Conservation (phyloP, 35 echinoderm and acorn worm species). For the Lytechinus pictus region DNA sequence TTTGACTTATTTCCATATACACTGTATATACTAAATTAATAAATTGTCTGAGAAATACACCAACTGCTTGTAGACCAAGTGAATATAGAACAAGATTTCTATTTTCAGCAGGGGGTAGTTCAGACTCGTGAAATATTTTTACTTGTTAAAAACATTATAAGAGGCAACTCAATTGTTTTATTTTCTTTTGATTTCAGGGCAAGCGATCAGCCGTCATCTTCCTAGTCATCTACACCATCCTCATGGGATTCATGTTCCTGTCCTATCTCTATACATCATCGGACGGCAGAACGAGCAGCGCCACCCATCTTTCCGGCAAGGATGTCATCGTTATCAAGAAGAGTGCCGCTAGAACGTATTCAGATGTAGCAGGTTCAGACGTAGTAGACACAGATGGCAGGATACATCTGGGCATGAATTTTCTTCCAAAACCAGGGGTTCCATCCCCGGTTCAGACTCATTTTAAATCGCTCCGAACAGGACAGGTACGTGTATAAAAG, state of each 20-base stretch:
- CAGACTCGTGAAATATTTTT: no score
- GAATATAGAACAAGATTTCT: no score
- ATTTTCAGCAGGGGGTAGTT: no score
- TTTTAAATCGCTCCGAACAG: slow-evolving; percentile 26
- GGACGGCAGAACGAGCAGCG: background rate
- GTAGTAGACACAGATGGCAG: background rate
- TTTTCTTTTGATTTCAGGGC: background rate
- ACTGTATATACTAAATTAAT: no score
- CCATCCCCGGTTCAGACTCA: background rate
- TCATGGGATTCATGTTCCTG: slow-evolving; percentile 48
- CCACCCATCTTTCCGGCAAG: background rate
- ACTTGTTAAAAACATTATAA: no score
- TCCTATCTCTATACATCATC: slow-evolving; percentile 45
- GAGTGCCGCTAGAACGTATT: background rate
- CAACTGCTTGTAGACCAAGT: no score
- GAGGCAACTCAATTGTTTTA: background rate
- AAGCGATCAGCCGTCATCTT: slow-evolving; percentile 42
- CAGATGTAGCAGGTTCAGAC: background rate
- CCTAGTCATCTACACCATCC: slow-evolving; percentile 42
- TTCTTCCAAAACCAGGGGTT: background rate
- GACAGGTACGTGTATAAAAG: background rate
- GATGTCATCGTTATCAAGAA: slow-evolving; percentile 41
- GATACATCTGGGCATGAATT: background rate
- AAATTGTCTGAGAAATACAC: no score
- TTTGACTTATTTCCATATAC: no score